Evolutionary conservation across 64 coral and sea anemone genomes (phyloP).

Genomic region (Montipora foliosa): DNA sequence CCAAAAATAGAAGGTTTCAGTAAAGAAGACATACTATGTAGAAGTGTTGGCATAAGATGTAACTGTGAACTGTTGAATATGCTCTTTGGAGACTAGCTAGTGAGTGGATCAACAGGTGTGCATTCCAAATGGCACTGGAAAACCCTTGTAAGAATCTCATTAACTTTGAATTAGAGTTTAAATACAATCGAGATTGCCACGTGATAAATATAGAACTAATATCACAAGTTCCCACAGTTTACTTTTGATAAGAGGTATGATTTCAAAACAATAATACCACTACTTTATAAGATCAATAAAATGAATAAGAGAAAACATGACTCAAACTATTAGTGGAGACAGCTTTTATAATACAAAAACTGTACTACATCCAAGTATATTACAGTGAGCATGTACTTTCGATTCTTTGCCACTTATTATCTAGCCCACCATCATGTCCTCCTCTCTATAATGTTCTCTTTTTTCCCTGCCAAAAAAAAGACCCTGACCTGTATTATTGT

Average conservation of each 20-base stretch:
- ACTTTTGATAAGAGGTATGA: neutral
- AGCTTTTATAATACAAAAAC: too few species aligned
- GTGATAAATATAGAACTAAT: neutral
- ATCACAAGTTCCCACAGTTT: neutral
- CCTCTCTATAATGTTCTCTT: too few species aligned
- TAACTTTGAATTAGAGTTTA: neutral
- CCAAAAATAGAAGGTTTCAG: conserved; percentile 6
- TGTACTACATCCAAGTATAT: too few species aligned
- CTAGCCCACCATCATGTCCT: too few species aligned
- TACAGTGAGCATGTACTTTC: too few species aligned
- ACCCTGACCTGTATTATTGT: too few species aligned
- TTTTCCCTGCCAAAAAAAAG: too few species aligned
- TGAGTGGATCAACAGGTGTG: conserved; percentile 5
- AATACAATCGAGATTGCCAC: neutral
- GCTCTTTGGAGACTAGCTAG: neutral
- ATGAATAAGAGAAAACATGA: too few species aligned
- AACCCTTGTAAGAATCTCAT: conserved; percentile 20
- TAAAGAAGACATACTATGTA: neutral
- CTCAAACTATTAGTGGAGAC: too few species aligned
- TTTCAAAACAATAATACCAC: neutral
- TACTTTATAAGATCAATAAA: neutral
- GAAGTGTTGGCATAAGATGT: neutral
- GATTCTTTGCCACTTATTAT: too few species aligned
- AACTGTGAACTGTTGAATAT: neutral
- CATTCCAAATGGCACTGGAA: neutral